These are phyloP conservation scores for Cairina moschata DNA, from an alignment of 2,113 vertebrate species.

Conservation along the genomic window DNA sequence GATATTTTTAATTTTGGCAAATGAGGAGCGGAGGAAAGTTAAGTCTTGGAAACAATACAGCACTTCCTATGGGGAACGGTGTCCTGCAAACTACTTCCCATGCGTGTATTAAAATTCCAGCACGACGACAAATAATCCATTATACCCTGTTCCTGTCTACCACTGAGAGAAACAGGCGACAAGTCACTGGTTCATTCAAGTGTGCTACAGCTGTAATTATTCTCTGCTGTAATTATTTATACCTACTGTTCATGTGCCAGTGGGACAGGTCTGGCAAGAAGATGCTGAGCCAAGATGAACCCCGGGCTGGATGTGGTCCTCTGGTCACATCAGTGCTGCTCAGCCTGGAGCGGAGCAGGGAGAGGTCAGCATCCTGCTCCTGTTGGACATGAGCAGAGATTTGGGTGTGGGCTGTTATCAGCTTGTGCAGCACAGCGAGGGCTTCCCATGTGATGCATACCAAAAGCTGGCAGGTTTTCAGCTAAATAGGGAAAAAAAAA, in stretches of 20 bases:
- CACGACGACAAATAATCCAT: not conserved
- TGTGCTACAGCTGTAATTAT: not conserved
- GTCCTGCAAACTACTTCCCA: not conserved
- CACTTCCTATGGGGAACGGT: not conserved
- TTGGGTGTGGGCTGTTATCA: not conserved
- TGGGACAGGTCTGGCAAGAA: not conserved
- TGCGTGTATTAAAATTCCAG: not conserved
- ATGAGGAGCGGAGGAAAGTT: slow-evolving; percentile 7
- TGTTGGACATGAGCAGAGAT: not conserved
- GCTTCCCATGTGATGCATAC: not conserved
- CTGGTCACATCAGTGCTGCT: too few species aligned
- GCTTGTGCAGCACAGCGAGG: not conserved
- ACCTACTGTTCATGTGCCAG: not conserved
- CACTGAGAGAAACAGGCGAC: not conserved
- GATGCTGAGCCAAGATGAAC: not conserved
- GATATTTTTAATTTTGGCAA: not conserved
- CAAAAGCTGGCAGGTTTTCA: not conserved
- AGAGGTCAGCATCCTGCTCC: too few species aligned
- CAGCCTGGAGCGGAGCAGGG: too few species aligned
- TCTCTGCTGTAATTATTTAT: not conserved
- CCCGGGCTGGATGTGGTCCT: too few species aligned
- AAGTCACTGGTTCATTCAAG: not conserved
- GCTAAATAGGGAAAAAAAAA: not conserved
- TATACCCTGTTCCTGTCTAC: not conserved
- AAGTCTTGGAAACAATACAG: not conserved